Base-by-base conservation (phyloP, 92 coral and sea anemone genomes). In the Palythoa grandiflora region DNA sequence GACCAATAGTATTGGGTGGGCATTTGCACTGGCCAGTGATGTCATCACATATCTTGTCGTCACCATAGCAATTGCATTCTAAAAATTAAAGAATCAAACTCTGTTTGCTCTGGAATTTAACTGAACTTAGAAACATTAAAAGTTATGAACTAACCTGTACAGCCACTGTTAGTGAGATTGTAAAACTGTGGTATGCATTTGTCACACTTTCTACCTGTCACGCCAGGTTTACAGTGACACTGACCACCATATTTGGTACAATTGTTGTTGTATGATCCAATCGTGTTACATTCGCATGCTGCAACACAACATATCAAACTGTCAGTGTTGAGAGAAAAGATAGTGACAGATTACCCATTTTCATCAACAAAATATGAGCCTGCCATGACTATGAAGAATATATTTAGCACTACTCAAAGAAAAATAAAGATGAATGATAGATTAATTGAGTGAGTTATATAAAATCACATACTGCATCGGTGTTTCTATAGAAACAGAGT, bases 191-290 rank as follows among this genome's bases (percentile, higher is more conserved):
- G 85, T 35, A 73, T 87, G 74, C 98, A 95, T 57, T 86, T 88
- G 89, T 93, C 94, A 80, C 98, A 95, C 59, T 59, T 86, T 75
- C 98, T 87, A 16, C 96, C 98, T 0, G 93, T 93, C 21, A 95
- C 96, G 7, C 98, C 98, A 51, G 94, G 92, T 47, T 91, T 95
- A 66, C 98, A 95, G 48, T 90, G 83, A 57, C 98, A 95, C 86
- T 95, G 98, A n/a, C 98, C 98, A 6, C 94, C 98, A 85, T 91
- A 93, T 77, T 89, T 89, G 39, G 78, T 87, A 74, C 98, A 95
- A 15, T 88, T 87, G 60, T 73, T 87, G 53, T 91, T 97, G 84
- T 89, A 70, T 83, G 99, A 93, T 21, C 99, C 99, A 38, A 48
- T 73, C 48, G 52, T 73, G 61, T 90, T 74, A 80, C 99, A 97